Conservation (phyloP, 2,113 vertebrate genomes). For the Galemys pyrenaicus region DNA sequence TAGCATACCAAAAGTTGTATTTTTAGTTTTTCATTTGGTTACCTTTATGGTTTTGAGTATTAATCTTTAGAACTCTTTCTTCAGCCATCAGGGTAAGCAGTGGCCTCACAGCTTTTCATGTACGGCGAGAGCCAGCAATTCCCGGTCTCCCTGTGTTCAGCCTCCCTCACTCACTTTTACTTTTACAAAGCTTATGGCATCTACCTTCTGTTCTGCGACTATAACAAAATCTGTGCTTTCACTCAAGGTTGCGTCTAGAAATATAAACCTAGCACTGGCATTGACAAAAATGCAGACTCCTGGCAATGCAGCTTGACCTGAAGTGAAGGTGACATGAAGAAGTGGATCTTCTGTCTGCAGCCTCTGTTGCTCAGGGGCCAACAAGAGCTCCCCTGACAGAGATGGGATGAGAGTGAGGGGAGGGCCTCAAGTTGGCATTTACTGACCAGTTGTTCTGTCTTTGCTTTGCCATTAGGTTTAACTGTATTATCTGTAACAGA, state of each 20-base stretch:
- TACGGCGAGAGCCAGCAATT: background rate
- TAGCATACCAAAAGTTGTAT: background rate
- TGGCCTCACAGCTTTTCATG: background rate
- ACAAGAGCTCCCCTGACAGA: background rate
- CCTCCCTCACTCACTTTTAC: background rate
- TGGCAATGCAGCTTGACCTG: background rate
- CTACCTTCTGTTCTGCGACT: background rate
- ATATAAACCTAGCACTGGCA: background rate
- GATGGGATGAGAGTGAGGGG: background rate
- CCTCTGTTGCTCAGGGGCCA: background rate
- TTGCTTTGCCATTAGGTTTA: background rate
- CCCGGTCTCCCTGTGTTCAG: background rate
- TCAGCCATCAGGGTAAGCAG: background rate
- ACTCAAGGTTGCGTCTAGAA: background rate
- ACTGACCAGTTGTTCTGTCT: background rate
- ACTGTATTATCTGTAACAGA: background rate
- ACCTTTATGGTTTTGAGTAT: background rate
- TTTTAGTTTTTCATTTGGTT: background rate
- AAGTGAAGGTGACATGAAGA: too few relatives aligned
- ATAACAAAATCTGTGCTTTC: background rate
- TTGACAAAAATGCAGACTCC: background rate
- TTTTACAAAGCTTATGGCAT: background rate
- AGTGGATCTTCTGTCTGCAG: background rate
- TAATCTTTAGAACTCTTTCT: background rate
- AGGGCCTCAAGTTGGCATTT: background rate